Evolutionary conservation across 2,888 invertebrate genomes (phyloP), one percentile per base, ranked within the genome.

Genomic region (Aleiodes alternator): DNA sequence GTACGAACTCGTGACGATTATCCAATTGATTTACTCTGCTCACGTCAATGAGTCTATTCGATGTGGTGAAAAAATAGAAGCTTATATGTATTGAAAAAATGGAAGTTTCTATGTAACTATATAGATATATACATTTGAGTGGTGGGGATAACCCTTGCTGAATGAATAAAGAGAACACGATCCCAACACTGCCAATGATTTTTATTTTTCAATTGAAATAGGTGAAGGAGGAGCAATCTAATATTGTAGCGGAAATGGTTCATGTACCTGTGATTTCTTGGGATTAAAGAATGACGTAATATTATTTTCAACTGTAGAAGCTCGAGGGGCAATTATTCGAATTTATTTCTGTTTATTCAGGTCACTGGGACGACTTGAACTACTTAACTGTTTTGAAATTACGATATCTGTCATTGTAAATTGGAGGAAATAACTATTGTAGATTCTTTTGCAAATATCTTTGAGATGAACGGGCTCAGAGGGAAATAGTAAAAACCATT

Each of bases 31-130:
- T 43, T 61, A 69, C 31, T 68, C 70, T 71, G 74, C 66, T 74
- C 71, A 80, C 83, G 83, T 86, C 84, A 85, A 85, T 84, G 82
- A 82, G 80, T 81, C 78, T 85, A 85, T 84, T 81, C 81, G 81
- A 79, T 70, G 72, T 66, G 53, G 56, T 14, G 8, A 14, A 73
- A 50, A 57, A 64, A 56, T 72, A 16, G 16, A 51, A 48, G 74
- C 59, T 29, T 56, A 68, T 56, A 53, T 69, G 71, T 64, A 68
- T 55, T 75, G 61, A 50, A 16, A 12, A 70, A 16, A 72, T 23
- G 12, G 51, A n/a, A 57, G n/a, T 43, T 64, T 23, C 23, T 43
- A 43, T 11, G 43, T 23, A 23, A 1, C 23, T 38, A 38, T 38
- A 38, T 38, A 38, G 1, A 38, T 5, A 5, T 38, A 3, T 8